Evolutionary conservation across 2,888 invertebrate genomes (phyloP).

Genomic region (Halictus ligatus): DNA sequence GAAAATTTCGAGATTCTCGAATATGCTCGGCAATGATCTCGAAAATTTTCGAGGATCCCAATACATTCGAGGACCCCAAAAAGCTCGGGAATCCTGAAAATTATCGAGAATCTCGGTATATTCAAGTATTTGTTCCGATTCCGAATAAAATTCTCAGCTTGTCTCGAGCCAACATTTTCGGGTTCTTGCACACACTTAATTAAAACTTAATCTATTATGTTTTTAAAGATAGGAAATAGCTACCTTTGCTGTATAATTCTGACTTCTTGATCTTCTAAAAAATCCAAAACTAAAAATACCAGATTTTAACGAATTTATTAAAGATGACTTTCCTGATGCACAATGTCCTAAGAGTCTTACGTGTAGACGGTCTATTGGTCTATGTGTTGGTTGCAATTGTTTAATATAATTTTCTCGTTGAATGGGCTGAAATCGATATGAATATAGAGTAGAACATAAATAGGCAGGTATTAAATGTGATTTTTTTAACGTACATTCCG

Average conservation of each 20-base stretch:
- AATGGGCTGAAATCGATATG: conserved; percentile 69
- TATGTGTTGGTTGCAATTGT: conserved; percentile 87
- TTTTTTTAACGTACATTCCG: conserved; percentile 83
- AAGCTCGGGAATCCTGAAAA: no score
- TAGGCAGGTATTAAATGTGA: not conserved
- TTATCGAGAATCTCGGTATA: not conserved
- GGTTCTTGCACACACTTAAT: not conserved
- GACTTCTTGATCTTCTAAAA: conserved; percentile 86
- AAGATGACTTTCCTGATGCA: conserved; percentile 90
- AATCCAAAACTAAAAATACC: conserved; percentile 88
- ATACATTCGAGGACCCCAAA: no score
- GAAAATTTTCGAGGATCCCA: not conserved
- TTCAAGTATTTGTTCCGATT: not conserved
- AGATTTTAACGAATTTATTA: conserved; percentile 88
- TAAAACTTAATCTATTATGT: not conserved
- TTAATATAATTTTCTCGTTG: conserved; percentile 86
- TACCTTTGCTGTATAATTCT: conserved; percentile 80
- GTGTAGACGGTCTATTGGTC: conserved; percentile 87
- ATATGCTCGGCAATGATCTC: no score
- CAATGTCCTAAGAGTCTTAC: conserved; percentile 90
- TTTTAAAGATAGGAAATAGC: not conserved
- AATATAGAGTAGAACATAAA: conserved; percentile 9
- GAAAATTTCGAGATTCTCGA: no score
- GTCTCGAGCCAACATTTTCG: not conserved
- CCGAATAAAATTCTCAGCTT: not conserved